These are phyloP conservation scores for Dicrurus megarhynchus DNA, from an alignment of 2,113 vertebrate species.

Conservation along the genomic window DNA sequence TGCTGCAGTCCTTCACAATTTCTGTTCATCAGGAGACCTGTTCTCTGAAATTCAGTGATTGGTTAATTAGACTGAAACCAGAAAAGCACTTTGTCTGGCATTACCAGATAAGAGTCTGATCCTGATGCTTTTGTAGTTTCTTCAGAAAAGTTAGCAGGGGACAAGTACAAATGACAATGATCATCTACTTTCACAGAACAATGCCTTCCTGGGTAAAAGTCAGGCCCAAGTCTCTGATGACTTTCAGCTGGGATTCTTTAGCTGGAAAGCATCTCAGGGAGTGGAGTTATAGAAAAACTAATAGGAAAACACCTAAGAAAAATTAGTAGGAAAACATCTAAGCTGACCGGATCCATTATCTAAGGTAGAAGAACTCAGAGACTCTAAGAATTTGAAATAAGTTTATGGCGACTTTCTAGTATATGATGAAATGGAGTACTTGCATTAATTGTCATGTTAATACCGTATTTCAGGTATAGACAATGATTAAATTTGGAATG, in stretches of 20 bases:
- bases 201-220: neutral
- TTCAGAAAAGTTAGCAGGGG: neutral
- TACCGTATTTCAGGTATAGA: neutral
- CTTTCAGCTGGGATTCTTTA: neutral
- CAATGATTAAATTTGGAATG: neutral
- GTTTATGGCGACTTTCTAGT: neutral
- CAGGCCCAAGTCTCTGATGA: neutral
- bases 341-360: neutral
- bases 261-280: neutral
- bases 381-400: neutral
- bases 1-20: neutral
- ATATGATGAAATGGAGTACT: neutral
- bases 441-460: neutral
- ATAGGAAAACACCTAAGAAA: neutral
- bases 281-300: neutral
- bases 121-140: neutral
- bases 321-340: neutral
- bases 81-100: accelerated
- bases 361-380: neutral
- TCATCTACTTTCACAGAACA: neutral
- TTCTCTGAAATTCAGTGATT: neutral
- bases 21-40: neutral
- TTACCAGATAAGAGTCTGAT: neutral
- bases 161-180: neutral
- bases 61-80: neutral